Evolutionary conservation across 2,797 vertebrate genomes (phyloP).

Genomic region (Spinus pinus): DNA sequence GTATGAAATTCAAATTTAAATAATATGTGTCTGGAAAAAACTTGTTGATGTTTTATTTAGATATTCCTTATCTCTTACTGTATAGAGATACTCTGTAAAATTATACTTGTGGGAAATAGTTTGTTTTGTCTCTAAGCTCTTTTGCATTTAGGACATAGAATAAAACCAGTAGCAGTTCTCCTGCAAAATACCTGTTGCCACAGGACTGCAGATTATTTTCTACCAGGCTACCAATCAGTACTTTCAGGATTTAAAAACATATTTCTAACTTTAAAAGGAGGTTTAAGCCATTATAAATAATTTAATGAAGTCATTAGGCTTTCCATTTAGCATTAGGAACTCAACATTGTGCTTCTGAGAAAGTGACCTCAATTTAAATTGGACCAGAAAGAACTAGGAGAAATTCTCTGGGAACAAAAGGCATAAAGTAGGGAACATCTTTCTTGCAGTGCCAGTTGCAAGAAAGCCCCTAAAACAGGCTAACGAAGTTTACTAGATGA

Average conservation of each 20-base stretch:
- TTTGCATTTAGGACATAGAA: conserved; percentile 32
- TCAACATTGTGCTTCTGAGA: neutral
- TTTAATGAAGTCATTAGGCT: neutral
- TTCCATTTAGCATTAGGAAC: neutral
- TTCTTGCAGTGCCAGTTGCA: neutral
- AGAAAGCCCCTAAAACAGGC: neutral
- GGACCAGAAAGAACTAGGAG: neutral
- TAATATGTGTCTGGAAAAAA: conserved; percentile 11
- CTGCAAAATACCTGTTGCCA: conserved; percentile 6
- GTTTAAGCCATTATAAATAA: neutral
- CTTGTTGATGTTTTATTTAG: conserved; percentile 41
- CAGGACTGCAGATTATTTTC: neutral
- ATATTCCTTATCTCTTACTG: neutral
- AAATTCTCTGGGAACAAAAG: neutral
- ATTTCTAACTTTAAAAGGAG: neutral
- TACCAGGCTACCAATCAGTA: neutral
- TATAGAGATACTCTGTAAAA: neutral
- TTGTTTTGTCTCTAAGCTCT: neutral
- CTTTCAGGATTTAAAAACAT: neutral
- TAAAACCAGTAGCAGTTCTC: neutral
- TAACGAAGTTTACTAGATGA: neutral
- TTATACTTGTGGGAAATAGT: neutral
- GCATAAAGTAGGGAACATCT: neutral
- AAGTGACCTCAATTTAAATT: neutral
- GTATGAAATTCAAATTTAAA: conserved; percentile 41